Evolutionary conservation across 2,113 vertebrate species (phyloP).

Genomic region (Nyctibius bracteatus): DNA sequence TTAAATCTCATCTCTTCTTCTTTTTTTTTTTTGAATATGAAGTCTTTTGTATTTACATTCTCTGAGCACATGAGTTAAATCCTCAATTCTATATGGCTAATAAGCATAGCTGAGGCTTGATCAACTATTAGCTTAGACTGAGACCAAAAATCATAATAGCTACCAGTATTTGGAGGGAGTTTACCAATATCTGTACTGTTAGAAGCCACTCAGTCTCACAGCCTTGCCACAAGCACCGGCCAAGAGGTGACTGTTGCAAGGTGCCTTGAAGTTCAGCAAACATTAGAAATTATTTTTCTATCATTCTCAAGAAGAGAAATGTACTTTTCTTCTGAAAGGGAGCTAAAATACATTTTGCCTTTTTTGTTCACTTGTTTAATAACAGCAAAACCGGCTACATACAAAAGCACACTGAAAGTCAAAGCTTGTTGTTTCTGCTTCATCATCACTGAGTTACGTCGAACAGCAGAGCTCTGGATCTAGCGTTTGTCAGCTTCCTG

Average conservation of each 20-base stretch:
- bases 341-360: background rate
- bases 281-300: background rate
- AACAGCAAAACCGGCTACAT: fast-evolving
- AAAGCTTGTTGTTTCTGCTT: background rate
- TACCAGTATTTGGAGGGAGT: background rate
- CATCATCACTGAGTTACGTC: background rate
- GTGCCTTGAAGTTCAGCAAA: background rate
- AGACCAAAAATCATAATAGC: background rate
- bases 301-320: background rate
- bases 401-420: background rate
- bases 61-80: background rate
- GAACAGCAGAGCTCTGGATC: background rate
- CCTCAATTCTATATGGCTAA: background rate
- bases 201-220: background rate
- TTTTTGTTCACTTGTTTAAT: background rate
- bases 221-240: fast-evolving
- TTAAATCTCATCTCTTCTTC: background rate
- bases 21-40: background rate
- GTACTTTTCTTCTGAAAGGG: background rate
- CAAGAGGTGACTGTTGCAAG: background rate
- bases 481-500: background rate
- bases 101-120: background rate
- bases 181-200: background rate
- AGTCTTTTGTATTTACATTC: background rate
- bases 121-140: background rate